These are phyloP conservation scores for Drosophila seclusa DNA, from an alignment of 2,888 invertebrate genomes.

Conservation along the genomic window DNA sequence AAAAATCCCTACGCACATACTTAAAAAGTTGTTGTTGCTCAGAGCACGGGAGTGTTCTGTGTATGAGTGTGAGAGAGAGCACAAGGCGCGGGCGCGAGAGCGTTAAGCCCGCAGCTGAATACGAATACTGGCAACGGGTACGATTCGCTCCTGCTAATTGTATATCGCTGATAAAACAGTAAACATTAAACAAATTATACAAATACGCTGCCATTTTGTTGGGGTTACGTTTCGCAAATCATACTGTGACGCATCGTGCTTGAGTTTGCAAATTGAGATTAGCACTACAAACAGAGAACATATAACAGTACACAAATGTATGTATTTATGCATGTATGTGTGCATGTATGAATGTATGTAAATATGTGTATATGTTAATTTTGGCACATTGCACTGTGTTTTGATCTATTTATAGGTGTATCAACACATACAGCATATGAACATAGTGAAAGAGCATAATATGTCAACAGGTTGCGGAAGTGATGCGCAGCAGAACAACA, in stretches of 20 bases:
- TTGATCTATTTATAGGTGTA: constrained; percentile 63
- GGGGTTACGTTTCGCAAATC: constrained; percentile 32
- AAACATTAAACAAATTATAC: constrained; percentile 36
- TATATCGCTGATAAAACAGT: constrained; percentile 29
- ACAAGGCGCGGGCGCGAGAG: constrained; percentile 56
- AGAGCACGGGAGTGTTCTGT: constrained; percentile 9
- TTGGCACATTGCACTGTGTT: constrained; percentile 74
- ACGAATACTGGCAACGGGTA: not conserved
- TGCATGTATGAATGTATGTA: not conserved
- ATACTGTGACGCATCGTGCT: constrained; percentile 56
- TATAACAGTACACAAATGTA: constrained; percentile 7
- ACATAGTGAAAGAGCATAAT: constrained; percentile 36
- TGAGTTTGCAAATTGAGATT: constrained; percentile 32
- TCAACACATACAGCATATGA: constrained; percentile 29
- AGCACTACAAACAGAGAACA: not conserved
- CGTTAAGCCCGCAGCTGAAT: constrained; percentile 41
- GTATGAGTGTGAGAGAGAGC: constrained; percentile 4
- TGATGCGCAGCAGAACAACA: constrained; percentile 26
- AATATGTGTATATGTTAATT: constrained; percentile 27
- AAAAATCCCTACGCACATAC: constrained; percentile 49
- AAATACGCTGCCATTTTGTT: constrained; percentile 17
- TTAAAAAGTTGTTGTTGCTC: constrained; percentile 19
- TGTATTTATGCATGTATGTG: not conserved
- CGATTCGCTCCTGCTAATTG: constrained; percentile 24
- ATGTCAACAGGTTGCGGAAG: constrained; percentile 78